Percentiles rank a stretch among this genome's conserved stretches.
phyloP scores from a whole-genome alignment of 2,797 vertebrate genomes.

The Thunnus albacares region DNA sequence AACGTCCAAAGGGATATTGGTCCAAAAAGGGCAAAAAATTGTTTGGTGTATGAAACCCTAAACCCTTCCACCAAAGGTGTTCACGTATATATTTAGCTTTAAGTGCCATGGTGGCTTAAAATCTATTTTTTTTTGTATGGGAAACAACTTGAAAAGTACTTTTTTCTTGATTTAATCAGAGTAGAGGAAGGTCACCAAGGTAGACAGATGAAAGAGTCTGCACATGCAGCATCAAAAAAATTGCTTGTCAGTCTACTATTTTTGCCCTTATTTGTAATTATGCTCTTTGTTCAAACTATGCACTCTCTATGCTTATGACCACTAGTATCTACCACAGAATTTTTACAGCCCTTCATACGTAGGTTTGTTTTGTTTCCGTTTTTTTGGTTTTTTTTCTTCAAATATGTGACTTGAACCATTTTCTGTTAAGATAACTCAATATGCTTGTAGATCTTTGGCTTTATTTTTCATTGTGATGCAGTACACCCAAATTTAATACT shows the following conservation, averaged over 20 bases:
- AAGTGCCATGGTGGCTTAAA: constrained; percentile 44
- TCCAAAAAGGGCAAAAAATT: constrained; percentile 19
- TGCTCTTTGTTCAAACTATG: constrained; percentile 84
- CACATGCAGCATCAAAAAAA: constrained; percentile 84
- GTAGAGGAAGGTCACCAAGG: constrained; percentile 57
- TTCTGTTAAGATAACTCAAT: constrained; percentile 82
- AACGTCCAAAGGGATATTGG: constrained; percentile 38
- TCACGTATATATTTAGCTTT: constrained; percentile 66
- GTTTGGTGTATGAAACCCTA: constrained; percentile 40
- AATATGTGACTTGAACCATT: constrained; percentile 91
- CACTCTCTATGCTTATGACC: constrained; percentile 89
- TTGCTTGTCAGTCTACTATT: constrained; percentile 65
- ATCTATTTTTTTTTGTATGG: constrained; percentile 39
- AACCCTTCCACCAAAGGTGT: constrained; percentile 75
- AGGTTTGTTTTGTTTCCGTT: constrained; percentile 71
- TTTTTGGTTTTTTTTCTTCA: constrained; percentile 35
- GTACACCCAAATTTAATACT: constrained; percentile 79
- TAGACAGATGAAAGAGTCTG: constrained; percentile 64
- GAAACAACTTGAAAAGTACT: constrained; percentile 65
- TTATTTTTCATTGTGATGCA: constrained; percentile 74
- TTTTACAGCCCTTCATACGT: constrained; percentile 84
- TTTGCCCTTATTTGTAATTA: constrained; percentile 78
- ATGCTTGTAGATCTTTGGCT: constrained; percentile 77
- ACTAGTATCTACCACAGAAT: constrained; percentile 91
- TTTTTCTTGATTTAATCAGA: constrained; percentile 36